Conservation (phyloP, 2,113 vertebrate genomes). For the Sinocyclocheilus maitianheensis region DNA sequence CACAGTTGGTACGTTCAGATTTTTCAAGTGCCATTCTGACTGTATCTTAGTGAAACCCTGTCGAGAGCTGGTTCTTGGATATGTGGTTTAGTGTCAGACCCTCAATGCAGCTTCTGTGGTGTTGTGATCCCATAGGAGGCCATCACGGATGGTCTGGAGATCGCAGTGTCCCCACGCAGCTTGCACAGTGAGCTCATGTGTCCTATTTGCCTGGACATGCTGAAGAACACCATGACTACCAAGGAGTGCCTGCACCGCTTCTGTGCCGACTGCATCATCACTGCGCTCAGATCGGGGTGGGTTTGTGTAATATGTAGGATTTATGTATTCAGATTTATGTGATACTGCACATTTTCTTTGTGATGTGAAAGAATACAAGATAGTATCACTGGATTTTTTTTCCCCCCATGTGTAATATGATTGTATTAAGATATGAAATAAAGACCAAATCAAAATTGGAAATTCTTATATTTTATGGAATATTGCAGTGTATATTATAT, state of each 20-base stretch:
- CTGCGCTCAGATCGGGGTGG: constrained; percentile 63
- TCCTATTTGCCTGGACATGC: constrained; percentile 92
- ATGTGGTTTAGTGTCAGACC: background rate
- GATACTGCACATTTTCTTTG: no score
- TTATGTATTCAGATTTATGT: no score
- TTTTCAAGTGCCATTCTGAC: background rate
- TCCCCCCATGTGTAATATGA: no score
- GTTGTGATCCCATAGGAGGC: constrained; percentile 81
- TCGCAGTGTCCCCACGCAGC: constrained; percentile 85
- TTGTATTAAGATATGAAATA: no score
- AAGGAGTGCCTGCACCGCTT: constrained; percentile 92
- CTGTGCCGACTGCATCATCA: constrained; percentile 92
- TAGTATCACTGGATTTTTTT: no score
- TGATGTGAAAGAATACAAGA: no score
- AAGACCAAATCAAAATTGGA: no score
- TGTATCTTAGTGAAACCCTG: background rate
- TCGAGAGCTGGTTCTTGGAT: background rate
- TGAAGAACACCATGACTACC: constrained; percentile 95
- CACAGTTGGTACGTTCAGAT: background rate
- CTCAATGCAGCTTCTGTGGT: background rate
- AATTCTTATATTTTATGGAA: no score
- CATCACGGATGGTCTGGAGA: constrained; percentile 94
- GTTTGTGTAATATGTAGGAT: no score
- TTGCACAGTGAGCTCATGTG: constrained; percentile 92
- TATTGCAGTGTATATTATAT: no score